phyloP scores from a whole-genome alignment of 2,797 vertebrate species.

The Limosa lapponica region DNA sequence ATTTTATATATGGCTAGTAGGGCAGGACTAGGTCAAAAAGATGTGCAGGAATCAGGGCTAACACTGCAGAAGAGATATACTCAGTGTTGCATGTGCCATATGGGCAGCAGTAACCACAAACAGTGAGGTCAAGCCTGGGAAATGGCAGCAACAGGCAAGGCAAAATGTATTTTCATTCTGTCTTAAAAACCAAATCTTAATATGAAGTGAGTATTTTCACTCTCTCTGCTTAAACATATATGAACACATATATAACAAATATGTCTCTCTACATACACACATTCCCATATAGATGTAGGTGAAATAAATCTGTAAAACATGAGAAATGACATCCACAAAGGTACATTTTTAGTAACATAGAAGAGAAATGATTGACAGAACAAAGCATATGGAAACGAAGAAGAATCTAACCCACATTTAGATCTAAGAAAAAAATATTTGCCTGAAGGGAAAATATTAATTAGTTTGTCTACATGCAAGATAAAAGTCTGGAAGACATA shows the following conservation, averaged over 20 bases:
- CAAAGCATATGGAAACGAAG: constrained; percentile 91
- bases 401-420: constrained; percentile 93
- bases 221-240: constrained; percentile 51
- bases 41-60: not conserved
- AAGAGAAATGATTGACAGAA: constrained; percentile 90
- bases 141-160: constrained; percentile 38
- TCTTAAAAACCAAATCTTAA: not conserved
- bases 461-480: constrained; percentile 94
- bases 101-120: constrained; percentile 33
- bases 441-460: constrained; percentile 96
- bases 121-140: constrained; percentile 32
- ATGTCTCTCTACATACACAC: constrained; percentile 59
- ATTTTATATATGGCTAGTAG: not conserved
- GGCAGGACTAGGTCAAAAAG: constrained; percentile 21
- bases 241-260: constrained; percentile 64
- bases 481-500: constrained; percentile 93
- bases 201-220: not conserved
- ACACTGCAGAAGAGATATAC: not conserved
- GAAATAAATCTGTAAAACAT: constrained; percentile 77
- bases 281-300: constrained; percentile 65
- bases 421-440: constrained; percentile 97
- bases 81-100: not conserved
- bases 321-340: constrained; percentile 72
- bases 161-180: not conserved
- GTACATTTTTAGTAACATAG: constrained; percentile 82